Base-by-base conservation (phyloP, 2,888 invertebrate species). In the Gastrophysa polygoni region DNA sequence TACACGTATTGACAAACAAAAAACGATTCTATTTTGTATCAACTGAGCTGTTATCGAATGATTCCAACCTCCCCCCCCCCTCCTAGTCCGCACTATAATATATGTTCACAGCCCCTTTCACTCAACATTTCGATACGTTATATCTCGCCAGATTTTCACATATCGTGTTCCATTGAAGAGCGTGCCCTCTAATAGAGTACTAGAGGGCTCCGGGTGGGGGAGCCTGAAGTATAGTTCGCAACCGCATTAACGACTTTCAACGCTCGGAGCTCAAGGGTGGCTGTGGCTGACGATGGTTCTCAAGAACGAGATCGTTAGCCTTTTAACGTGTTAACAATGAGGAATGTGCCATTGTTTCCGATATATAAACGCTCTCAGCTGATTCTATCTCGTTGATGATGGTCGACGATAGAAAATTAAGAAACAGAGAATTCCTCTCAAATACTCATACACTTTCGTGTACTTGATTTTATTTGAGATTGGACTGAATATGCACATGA, bases 301-400 rank as follows among this genome's bases (percentile, higher is more conserved):
- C 61, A 34, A 64, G 60, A 52, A 59, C 58, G 62, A 55, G 64
- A 67, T 64, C 67, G 67, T 67, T 67, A 67, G 67, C 67, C 67
- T 67, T 67, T 67, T 67, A 64, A 67, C 67, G 64, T 51, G 64
- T 64, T 64, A 67, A 67, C 64, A 62, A 64, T 64, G 34, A 60
- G 50, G 59, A 16, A 24, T 24, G 46, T 49, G 44, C 67, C 55
- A 64, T 67, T 67, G 67, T 67, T 64, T 60, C 58, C 44, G 50
- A 44, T 21, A 28, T 38, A 14, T 4, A 10, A 11, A n/a, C 14
- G 38, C 38, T 38, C 6, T 38, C 38, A 38, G 38, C 38, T 38
- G 38, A 10, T 8, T 14, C 14, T 14, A 38, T 38, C 38, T 38
- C 14, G 14, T 38, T 8, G 29, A 2, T 32, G 29, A 8, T 32